A percentile compares a stretch with the other conserved stretches of the same genome.
Evolutionary conservation across 2,888 invertebrate species (phyloP).

Genomic region (Cataglyphis albicans): DNA sequence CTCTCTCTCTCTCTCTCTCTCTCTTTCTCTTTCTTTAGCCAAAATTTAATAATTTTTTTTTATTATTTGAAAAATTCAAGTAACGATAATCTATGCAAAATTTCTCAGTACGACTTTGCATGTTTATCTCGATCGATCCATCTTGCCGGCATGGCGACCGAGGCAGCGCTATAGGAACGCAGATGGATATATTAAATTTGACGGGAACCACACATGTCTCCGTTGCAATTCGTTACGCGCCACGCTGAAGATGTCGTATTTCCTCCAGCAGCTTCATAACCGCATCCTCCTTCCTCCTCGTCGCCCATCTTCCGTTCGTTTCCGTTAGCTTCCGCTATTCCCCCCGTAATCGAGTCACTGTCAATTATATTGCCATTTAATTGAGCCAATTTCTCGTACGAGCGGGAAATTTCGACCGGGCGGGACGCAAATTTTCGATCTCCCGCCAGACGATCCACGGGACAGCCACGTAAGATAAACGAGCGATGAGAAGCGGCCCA

Average conservation of each 20-base stretch:
- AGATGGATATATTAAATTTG: conserved; percentile 60
- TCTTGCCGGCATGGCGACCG: conserved; percentile 5
- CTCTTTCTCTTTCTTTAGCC: too few species aligned
- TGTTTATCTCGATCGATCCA: conserved; percentile 22
- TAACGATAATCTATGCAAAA: neutral
- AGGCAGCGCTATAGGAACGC: conserved; percentile 26
- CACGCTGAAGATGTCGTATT: conserved; percentile 51
- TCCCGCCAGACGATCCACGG: conserved; percentile 21
- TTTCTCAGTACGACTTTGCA: neutral
- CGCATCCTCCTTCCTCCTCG: conserved; percentile 13
- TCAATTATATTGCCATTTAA: conserved; percentile 76
- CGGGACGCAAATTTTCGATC: conserved; percentile 41
- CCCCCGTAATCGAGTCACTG: conserved; percentile 71
- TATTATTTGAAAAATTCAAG: neutral
- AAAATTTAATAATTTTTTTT: neutral
- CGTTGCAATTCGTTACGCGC: conserved; percentile 55
- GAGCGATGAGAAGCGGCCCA: conserved; percentile 27
- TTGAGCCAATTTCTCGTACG: conserved; percentile 68
- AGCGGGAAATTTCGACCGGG: conserved; percentile 34
- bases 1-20: neutral
- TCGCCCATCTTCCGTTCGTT: conserved; percentile 47
- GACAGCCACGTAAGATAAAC: conserved; percentile 47
- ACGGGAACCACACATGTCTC: conserved; percentile 39
- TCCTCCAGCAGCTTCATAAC: conserved; percentile 56
- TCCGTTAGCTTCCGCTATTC: conserved; percentile 37